Conservation (phyloP, 2,888 invertebrate genomes). For the Itoplectis maculator region DNA sequence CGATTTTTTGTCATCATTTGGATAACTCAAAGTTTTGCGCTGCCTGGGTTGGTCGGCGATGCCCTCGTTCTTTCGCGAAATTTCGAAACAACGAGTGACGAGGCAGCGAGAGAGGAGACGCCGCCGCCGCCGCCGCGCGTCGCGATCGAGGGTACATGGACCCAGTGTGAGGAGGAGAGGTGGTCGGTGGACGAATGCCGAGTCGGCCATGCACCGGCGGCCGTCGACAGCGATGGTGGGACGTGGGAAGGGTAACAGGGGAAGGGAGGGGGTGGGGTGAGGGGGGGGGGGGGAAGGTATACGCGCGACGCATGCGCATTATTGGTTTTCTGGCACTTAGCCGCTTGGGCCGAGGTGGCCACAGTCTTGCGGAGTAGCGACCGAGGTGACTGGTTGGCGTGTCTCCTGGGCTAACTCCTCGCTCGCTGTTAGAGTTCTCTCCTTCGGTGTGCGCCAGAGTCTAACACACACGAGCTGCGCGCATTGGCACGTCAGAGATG, state of each 20-base stretch:
- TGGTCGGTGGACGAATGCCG: slow-evolving; percentile 15
- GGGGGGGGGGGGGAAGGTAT: background rate
- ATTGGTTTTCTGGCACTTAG: slow-evolving; percentile 87
- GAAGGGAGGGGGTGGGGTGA: too few species aligned
- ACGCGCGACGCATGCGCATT: slow-evolving; percentile 87
- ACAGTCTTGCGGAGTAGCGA: slow-evolving; percentile 61
- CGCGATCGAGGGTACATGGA: slow-evolving; percentile 17
- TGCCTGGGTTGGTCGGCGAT: too few species aligned
- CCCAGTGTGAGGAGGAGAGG: background rate
- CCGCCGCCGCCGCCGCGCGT: background rate
- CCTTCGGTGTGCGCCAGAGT: slow-evolving; percentile 72
- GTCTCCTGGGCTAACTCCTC: slow-evolving; percentile 60
- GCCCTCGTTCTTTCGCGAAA: slow-evolving; percentile 11
- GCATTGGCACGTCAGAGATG: slow-evolving; percentile 78
- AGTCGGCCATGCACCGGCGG: slow-evolving; percentile 13
- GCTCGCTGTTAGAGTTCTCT: slow-evolving; percentile 65
- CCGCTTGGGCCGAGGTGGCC: slow-evolving; percentile 49
- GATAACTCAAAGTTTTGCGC: too few species aligned
- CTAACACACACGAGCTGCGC: slow-evolving; percentile 73
- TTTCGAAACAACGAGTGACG: slow-evolving; percentile 1
- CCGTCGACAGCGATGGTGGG: slow-evolving; percentile 9
- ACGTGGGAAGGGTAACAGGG: too few species aligned
- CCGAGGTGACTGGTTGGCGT: slow-evolving; percentile 56
- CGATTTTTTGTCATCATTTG: too few species aligned
- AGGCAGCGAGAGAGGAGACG: background rate